These are phyloP conservation scores for Sebastes vulpes DNA, from an alignment of 2,797 vertebrate species.

Conservation along the genomic window DNA sequence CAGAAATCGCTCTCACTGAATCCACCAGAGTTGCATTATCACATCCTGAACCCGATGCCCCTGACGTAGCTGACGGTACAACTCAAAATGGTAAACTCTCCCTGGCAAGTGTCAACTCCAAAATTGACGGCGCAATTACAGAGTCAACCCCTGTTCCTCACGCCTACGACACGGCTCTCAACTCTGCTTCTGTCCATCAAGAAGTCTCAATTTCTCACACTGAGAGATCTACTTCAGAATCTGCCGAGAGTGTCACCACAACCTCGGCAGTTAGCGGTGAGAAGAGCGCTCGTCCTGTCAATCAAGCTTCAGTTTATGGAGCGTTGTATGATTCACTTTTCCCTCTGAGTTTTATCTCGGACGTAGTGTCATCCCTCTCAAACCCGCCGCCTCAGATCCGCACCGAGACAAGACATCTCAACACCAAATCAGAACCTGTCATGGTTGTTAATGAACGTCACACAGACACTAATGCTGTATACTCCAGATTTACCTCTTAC, in stretches of 20 bases:
- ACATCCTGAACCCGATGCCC: background rate
- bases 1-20: background rate
- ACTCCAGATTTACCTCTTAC: background rate
- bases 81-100: background rate
- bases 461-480: background rate
- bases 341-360: slow-evolving; percentile 42
- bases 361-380: background rate
- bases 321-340: slow-evolving; percentile 59
- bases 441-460: background rate
- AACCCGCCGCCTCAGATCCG: background rate
- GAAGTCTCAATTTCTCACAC: background rate
- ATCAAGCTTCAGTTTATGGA: slow-evolving; percentile 14
- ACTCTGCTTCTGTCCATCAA: background rate
- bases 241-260: background rate
- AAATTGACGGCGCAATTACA: background rate
- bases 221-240: slow-evolving; percentile 2
- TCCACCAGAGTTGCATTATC: background rate
- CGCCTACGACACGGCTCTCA: background rate
- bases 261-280: background rate
- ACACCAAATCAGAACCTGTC: background rate
- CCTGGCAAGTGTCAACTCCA: background rate
- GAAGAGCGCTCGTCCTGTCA: background rate
- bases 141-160: background rate
- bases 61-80: background rate
- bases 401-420: background rate